These are phyloP conservation scores for Athalia cordata DNA, from an alignment of 2,888 invertebrate genomes.

Conservation along the genomic window DNA sequence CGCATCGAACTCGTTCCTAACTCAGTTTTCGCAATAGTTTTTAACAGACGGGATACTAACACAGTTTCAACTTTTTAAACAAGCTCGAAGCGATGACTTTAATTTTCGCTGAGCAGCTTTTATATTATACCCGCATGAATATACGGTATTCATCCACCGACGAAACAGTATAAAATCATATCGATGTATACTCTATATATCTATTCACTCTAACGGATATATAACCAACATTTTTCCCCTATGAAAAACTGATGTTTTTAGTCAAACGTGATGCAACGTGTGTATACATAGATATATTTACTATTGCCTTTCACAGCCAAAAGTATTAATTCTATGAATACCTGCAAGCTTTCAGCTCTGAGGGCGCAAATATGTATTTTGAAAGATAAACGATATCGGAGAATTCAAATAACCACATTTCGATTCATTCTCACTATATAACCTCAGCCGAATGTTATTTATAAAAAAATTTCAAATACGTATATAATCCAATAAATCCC, in stretches of 20 bases:
- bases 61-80: constrained; percentile 27
- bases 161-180: no score
- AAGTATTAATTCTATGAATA: neutral
- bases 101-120: constrained; percentile 12
- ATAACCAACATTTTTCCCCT: constrained; percentile 1
- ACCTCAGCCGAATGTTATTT: no score
- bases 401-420: neutral
- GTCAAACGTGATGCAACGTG: neutral
- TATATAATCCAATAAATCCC: no score
- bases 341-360: neutral
- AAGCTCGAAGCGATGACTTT: constrained; percentile 37
- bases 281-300: no score
- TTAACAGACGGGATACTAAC: constrained; percentile 25
- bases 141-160: no score
- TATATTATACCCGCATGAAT: no score
- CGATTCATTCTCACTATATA: no score
- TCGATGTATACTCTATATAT: no score
- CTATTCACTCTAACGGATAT: no score
- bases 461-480: no score
- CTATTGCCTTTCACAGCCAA: neutral
- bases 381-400: neutral
- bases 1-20: constrained; percentile 39
- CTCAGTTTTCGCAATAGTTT: constrained; percentile 34
- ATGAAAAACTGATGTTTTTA: neutral
- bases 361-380: constrained; percentile 13